Evolutionary conservation across 1,140 invertebrate species (phyloP).

Genomic region (Matsumurasca onukii): DNA sequence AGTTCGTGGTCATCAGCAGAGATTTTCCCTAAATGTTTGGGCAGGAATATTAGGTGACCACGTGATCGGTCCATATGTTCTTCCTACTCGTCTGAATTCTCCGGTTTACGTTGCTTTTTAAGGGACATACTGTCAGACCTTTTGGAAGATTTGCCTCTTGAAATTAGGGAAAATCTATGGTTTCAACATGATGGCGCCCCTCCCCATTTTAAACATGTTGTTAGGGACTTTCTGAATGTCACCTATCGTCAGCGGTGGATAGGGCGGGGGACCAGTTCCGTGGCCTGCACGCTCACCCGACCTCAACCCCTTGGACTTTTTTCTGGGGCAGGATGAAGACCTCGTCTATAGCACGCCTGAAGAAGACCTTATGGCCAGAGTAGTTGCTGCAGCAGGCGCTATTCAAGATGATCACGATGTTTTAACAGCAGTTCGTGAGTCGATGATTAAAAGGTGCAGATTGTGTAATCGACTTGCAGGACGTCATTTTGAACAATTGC

Average conservation of each 20-base stretch:
- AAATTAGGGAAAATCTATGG: conserved; percentile 40
- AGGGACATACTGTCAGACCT: conserved; percentile 36
- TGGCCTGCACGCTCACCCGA: conserved; percentile 40
- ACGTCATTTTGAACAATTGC: conserved; percentile 27
- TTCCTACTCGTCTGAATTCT: conserved; percentile 39
- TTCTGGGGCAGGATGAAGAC: conserved; percentile 37
- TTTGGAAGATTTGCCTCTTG: conserved; percentile 36
- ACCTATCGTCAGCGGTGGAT: conserved; percentile 39
- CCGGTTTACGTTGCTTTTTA: conserved; percentile 34
- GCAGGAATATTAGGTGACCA: conserved; percentile 33
- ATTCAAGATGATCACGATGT: conserved; percentile 27
- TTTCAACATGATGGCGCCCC: conserved; percentile 44
- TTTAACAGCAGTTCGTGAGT: conserved; percentile 21
- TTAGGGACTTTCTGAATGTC: conserved; percentile 36
- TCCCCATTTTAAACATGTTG: conserved; percentile 29
- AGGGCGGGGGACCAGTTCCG: conserved; percentile 32
- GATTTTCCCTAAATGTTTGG: conserved; percentile 39
- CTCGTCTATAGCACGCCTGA: conserved; percentile 23
- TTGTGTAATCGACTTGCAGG: conserved; percentile 21
- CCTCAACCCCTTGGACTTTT: conserved; percentile 39
- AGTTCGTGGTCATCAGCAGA: conserved; percentile 15
- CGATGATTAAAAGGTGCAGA: conserved; percentile 29
- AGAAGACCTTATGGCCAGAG: conserved; percentile 27
- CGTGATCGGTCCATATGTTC: conserved; percentile 44
- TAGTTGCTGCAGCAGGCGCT: too few species aligned